Evolutionary conservation across 1,140 invertebrate genomes (phyloP).

Genomic region (Euura saliciscinereae): DNA sequence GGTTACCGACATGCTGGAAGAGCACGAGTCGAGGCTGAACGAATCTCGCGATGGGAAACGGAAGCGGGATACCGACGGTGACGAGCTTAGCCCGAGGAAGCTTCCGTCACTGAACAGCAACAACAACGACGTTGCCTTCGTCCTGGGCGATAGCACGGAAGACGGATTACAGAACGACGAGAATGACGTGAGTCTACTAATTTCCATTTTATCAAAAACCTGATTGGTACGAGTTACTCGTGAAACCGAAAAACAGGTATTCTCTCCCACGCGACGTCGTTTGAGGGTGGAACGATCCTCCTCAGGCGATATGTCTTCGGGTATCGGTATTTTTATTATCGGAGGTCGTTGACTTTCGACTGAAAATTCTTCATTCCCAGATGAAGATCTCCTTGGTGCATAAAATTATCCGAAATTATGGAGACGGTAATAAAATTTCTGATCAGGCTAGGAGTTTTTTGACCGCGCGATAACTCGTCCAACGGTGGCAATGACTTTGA

Average conservation of each 20-base stretch:
- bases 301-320: not conserved
- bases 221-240: not conserved
- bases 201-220: no score
- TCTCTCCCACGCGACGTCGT: not conserved
- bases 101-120: slow-evolving; percentile 54
- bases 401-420: no score
- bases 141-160: slow-evolving; percentile 60
- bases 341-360: not conserved
- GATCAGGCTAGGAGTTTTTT: no score
- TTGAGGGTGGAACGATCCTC: not conserved
- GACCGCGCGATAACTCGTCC: not conserved
- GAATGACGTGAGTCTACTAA: slow-evolving; percentile 59
- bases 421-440: no score
- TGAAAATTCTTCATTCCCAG: not conserved
- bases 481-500: not conserved
- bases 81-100: slow-evolving; percentile 57
- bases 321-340: not conserved
- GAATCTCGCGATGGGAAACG: slow-evolving; percentile 39
- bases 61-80: slow-evolving; percentile 51
- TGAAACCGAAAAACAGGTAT: not conserved
- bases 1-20: slow-evolving; percentile 54
- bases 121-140: slow-evolving; percentile 67
- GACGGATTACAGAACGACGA: slow-evolving; percentile 54
- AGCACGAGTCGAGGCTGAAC: slow-evolving; percentile 41
- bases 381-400: no score